Evolutionary conservation across 2,888 invertebrate genomes (phyloP), one percentile per base, ranked within the genome.

Genomic region (Hirtodrosophila confusa): DNA sequence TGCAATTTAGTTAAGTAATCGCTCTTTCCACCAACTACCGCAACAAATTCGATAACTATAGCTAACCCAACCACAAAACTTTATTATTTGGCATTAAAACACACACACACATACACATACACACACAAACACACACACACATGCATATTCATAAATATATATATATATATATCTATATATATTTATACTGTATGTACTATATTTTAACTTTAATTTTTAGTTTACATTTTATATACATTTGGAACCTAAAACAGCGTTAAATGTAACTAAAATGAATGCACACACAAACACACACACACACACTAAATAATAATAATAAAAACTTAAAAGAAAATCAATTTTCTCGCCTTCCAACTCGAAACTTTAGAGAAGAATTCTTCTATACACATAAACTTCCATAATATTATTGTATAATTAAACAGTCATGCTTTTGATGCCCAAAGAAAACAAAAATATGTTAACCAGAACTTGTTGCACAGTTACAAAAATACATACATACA

Each of bases 1-100:
- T 90, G 90, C 90, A 90, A 90, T 90, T 90, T 90, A 90, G 90
- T 86, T 80, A 73, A 73, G 73, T 69, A 56, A 64, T 41, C 41
- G 64, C 75, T 74, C 75, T 65, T 45, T 69, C 55, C 69, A 65
- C 54, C 63, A 62, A 60, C 49, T 37, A 39, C 24, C 35, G 45
- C 44, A 53, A 58, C 27, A 35, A 49, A 69, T 53, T 45, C 44
- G 35, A 64, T 37, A 65, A 56, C 62, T 72, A 12, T 50, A 44
- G 43, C 60, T 51, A 70, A 54, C 48, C 49, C 55, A 48, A 54
- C 47, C 41, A 45, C 39, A 41, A 56, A 11, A 29, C 37, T 48
- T 31, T 33, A 24, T 60, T 40, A 66, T 80, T 80, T 80, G 85
- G 80, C 85, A 63, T 84, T 80, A 69, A 69, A 48, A 57, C 55